phyloP scores from a whole-genome alignment of 2,113 vertebrate species.

The Lanius ludovicianus region DNA sequence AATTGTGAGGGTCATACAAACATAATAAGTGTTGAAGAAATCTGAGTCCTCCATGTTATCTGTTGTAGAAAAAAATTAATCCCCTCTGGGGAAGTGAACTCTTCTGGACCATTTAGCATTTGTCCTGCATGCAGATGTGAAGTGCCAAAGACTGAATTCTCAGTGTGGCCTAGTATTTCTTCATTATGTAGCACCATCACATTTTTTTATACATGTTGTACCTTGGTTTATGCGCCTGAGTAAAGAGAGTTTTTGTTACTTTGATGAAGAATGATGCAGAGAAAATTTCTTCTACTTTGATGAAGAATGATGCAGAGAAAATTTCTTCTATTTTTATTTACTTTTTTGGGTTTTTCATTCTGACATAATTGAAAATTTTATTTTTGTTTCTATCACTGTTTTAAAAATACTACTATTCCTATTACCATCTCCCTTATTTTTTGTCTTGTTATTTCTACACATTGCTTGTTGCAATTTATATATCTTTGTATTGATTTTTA shows the following conservation, averaged over 20 bases:
- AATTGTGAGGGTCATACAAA: neutral
- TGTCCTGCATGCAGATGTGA: neutral
- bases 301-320: neutral
- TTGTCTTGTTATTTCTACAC: neutral
- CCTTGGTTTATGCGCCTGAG: neutral
- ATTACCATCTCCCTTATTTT: neutral
- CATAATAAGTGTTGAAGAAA: neutral
- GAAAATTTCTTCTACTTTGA: neutral
- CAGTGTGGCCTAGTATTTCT: neutral
- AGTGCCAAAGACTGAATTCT: neutral
- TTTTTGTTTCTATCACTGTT: neutral
- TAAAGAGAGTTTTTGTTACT: neutral
- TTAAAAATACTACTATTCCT: neutral
- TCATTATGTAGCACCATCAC: neutral
- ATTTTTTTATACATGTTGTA: neutral
- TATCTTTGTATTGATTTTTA: neutral
- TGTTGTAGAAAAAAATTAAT: neutral
- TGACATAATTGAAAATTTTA: neutral
- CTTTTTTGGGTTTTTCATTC: neutral
- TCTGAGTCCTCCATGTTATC: neutral
- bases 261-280: neutral
- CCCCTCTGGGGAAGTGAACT: neutral
- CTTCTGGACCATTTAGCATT: neutral
- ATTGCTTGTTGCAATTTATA: neutral
- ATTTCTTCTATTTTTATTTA: neutral